Percentiles rank a stretch among this genome's conserved stretches.
Conservation (phyloP, 2,113 vertebrate genomes). For the Melanotaenia duboulayi region DNA sequence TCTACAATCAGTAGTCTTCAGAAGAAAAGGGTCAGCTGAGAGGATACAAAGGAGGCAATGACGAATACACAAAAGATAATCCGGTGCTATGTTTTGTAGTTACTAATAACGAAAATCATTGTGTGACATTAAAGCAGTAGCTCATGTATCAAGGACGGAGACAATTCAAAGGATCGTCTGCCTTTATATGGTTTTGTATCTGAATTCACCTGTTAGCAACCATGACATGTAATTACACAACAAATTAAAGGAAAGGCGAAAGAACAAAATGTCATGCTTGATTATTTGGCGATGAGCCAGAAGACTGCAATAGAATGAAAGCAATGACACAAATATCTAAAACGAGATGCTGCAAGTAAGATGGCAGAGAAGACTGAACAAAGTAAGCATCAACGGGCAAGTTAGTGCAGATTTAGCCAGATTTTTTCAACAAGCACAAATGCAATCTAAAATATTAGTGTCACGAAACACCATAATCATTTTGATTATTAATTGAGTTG, state of each 20-base stretch:
- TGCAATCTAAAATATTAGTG: too few species aligned
- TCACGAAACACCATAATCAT: too few species aligned
- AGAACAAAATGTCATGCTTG: too few species aligned
- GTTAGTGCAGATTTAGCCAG: too few species aligned
- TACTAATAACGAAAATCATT: slow-evolving; percentile 4
- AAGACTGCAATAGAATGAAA: background rate
- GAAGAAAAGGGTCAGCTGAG: slow-evolving; percentile 40
- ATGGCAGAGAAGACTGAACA: background rate
- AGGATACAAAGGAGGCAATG: slow-evolving; percentile 30
- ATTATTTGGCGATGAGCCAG: background rate
- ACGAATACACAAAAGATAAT: slow-evolving; percentile 20
- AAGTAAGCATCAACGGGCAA: too few species aligned
- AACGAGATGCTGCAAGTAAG: background rate
- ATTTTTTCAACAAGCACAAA: too few species aligned
- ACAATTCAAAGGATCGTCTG: background rate
- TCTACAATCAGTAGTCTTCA: slow-evolving; percentile 63
- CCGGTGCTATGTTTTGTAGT: background rate
- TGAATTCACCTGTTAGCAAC: background rate
- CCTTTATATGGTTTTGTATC: background rate
- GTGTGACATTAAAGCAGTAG: background rate
- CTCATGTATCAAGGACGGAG: background rate
- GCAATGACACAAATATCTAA: background rate
- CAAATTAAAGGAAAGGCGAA: background rate
- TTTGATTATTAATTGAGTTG: too few species aligned
- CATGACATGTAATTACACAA: slow-evolving; percentile 6